Percentiles rank a stretch among this genome's conserved stretches.
Conservation (phyloP, 2,888 invertebrate species). For the Lepas anatifera region DNA sequence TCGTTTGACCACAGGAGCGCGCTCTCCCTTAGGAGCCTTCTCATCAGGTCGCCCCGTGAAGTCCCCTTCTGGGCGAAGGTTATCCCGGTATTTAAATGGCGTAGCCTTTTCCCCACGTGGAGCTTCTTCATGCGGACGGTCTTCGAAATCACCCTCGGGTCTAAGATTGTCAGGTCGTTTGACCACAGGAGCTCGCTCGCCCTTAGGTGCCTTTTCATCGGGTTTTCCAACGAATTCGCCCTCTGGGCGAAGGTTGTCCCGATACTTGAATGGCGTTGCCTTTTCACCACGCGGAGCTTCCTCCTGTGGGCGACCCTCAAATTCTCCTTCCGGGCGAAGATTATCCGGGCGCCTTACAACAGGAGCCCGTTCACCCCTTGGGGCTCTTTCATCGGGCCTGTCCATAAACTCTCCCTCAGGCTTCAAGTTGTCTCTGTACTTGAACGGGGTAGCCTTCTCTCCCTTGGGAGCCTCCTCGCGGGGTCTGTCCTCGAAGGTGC, state of each 20-base stretch:
- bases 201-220: slow-evolving; percentile 28
- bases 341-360: slow-evolving; percentile 22
- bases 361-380: slow-evolving; percentile 21
- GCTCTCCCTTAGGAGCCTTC: slow-evolving; percentile 34
- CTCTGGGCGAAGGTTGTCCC: slow-evolving; percentile 43
- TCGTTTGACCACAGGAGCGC: background rate
- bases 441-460: slow-evolving; percentile 30
- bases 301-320: slow-evolving; percentile 13
- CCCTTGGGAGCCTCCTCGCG: slow-evolving; percentile 34
- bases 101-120: background rate
- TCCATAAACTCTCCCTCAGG: slow-evolving; percentile 33
- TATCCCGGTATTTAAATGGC: background rate
- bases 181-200: slow-evolving; percentile 22
- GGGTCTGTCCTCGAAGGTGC: slow-evolving; percentile 19
- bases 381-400: slow-evolving; percentile 23
- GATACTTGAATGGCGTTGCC: slow-evolving; percentile 27
- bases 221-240: slow-evolving; percentile 43
- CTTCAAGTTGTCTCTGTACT: slow-evolving; percentile 38
- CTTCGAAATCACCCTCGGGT: slow-evolving; percentile 40
- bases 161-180: slow-evolving; percentile 23
- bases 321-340: slow-evolving; percentile 32
- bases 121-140: background rate
- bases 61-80: background rate
- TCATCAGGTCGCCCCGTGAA: background rate
- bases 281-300: slow-evolving; percentile 31